Base-by-base conservation (phyloP, 2,888 invertebrate genomes). In the Harpagoxenus sublaevis region DNA sequence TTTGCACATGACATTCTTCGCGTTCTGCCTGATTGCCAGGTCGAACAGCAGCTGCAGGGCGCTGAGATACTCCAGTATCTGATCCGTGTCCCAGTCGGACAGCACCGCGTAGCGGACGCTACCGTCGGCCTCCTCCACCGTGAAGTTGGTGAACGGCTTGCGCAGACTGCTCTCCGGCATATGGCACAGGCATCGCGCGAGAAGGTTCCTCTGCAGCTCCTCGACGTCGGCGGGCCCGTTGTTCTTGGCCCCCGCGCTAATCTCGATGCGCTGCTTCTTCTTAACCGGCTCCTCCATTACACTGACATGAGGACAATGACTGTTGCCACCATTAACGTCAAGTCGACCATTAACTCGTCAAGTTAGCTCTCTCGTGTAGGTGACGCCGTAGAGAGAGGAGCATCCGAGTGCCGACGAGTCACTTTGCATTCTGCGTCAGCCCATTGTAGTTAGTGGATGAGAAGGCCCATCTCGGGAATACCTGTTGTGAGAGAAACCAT, bases 1-100 rank as follows among this genome's bases (percentile, higher is more conserved):
- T 60, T 97, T 97, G 95, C 98, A 98, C 94, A 98, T 98, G 53
- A 97, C 96, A 18, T 98, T 98, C 87, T 97, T 97, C 74, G 97
- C 96, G 91, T 98, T 98, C 94, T 98, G 98, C 94, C 98, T 98
- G 77, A 98, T 96, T 93, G 98, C 98, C 73, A 98, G 96, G 94
- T 98, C 98, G 93, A 98, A 98, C 88, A 98, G 96, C 18, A 98
- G 95, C 93, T 98, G 98, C 92, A 98, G 96, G 89, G 97, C 98
- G 85, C 98, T 98, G 87, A 98, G 96, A 93, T 98, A 98, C 91
- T 98, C 97, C 62, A 98, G 94, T 6, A 97, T 96, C 92, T 97
- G 96, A 88, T 96, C 96, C n/a, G 96, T 96, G 57, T 97, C 96
- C 97, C 97, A 97, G 94, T 97, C 96, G 79, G 96, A 95, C 78